phyloP scores from a whole-genome alignment of 2,113 vertebrate species.

The Pantherophis guttatus region DNA sequence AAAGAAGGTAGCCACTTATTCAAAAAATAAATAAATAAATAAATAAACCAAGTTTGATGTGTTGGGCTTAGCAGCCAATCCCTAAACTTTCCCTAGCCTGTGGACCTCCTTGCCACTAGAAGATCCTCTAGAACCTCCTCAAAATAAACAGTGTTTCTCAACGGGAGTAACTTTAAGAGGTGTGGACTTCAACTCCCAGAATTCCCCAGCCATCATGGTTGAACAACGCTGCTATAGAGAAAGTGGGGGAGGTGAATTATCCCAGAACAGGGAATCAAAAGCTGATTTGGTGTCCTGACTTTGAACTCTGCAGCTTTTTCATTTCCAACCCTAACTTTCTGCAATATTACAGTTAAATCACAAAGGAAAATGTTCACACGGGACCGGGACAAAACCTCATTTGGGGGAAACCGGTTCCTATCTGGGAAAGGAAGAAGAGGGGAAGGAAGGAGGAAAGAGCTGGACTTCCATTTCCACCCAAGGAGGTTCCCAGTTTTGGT shows the following conservation, averaged over 20 bases:
- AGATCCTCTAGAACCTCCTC: too few species aligned
- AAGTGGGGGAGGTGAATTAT: not conserved
- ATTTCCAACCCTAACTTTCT: not conserved
- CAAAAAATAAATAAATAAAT: not conserved
- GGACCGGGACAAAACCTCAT: not conserved
- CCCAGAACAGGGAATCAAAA: not conserved
- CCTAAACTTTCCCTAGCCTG: not conserved
- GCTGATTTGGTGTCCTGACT: not conserved
- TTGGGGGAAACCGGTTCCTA: not conserved
- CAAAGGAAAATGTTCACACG: not conserved
- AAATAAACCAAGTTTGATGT: not conserved
- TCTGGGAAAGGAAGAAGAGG: not conserved
- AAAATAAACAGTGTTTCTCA: not conserved
- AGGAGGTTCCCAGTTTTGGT: rapidly evolving
- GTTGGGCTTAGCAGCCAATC: not conserved
- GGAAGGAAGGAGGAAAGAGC: rapidly evolving
- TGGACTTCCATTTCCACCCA: rapidly evolving
- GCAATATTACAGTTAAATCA: not conserved
- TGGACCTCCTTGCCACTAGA: not conserved
- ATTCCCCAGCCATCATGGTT: not conserved
- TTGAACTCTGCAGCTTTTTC: not conserved
- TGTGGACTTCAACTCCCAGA: not conserved
- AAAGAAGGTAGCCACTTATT: not conserved
- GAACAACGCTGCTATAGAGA: not conserved
- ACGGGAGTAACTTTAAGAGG: not conserved